Evolutionary conservation across 2,888 invertebrate species (phyloP), one percentile per base, ranked within the genome.

Genomic region (Apocheima hispidaria): DNA sequence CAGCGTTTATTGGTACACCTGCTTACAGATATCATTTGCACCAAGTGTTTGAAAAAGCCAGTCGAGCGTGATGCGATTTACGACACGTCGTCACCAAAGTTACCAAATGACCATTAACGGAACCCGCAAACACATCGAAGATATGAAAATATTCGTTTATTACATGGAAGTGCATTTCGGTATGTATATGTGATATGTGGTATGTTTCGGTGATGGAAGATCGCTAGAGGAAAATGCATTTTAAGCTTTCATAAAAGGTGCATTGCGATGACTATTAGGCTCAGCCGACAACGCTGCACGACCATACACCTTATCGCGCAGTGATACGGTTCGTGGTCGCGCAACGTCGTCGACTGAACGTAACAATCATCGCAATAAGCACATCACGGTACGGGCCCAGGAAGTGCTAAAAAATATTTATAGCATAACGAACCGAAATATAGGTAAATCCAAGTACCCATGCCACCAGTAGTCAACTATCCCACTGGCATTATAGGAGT

Each of bases 1-100:
- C 81, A 80, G 71, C 78, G 76, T 84, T 86, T 87, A 84, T 86
- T 83, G 79, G 77, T 78, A 82, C 85, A 88, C 87, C 87, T 88
- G 88, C 82, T 88, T 84, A 83, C 83, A 65, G 60, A 59, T 65
- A 74, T 70, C 67, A 70, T 75, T 75, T 75, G 54, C 66, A 49
- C 68, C 67, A 70, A 74, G 72, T 73, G 71, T 72, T 74, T 80
- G 75, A 74, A 77, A 77, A 77, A 63, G 67, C 66, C 62, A 72
- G 69, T 70, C 60, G 69, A 72, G 69, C 67, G 44, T 55, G 23
- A 62, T 35, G 2, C 52, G 28, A 48, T 53, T 64, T 49, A 48
- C 38, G 49, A 60, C 33, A 50, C 21, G 35, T 30, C 44, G 35
- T 21, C 48, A 2, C 33, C 43, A 21, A 1, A 7, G 7, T 40